A percentile compares a stretch with the other conserved stretches of the same genome.
These are phyloP conservation scores for Eurystomus glaucurus DNA, from an alignment of 2,797 vertebrate species.

Conservation along the genomic window DNA sequence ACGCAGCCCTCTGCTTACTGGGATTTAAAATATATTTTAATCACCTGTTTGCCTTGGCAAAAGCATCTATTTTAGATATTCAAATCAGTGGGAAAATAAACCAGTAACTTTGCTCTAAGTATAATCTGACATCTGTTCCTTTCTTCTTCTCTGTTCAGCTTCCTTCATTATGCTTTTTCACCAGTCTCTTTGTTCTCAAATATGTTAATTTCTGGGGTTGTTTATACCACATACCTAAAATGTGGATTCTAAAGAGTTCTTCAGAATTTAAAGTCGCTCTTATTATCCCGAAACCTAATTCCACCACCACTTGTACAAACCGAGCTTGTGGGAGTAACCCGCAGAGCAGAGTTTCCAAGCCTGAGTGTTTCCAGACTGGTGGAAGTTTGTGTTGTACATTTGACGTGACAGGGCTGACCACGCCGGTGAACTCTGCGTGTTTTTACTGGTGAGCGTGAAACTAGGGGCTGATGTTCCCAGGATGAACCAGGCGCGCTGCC, in stretches of 20 bases:
- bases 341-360: not conserved
- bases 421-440: fast-evolving
- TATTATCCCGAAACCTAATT: not conserved
- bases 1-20: not conserved
- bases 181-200: conserved; percentile 54
- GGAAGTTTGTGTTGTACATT: not conserved
- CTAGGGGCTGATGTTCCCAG: not conserved
- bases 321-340: not conserved
- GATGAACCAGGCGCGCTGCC: not conserved
- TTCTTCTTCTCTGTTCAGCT: conserved; percentile 48
- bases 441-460: not conserved
- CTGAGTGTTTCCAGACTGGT: not conserved
- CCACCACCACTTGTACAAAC: not conserved
- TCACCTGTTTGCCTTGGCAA: conserved; percentile 78
- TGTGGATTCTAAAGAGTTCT: not conserved
- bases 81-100: conserved; percentile 64
- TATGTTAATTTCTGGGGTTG: conserved; percentile 27
- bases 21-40: conserved; percentile 67
- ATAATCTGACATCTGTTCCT: conserved; percentile 64
- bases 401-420: not conserved
- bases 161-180: conserved; percentile 50
- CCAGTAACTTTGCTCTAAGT: conserved; percentile 34
- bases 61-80: conserved; percentile 54
- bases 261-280: not conserved
- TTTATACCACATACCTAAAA: not conserved